Evolutionary conservation across 2,888 invertebrate species (phyloP).

Genomic region (Podotricha telesiphe): DNA sequence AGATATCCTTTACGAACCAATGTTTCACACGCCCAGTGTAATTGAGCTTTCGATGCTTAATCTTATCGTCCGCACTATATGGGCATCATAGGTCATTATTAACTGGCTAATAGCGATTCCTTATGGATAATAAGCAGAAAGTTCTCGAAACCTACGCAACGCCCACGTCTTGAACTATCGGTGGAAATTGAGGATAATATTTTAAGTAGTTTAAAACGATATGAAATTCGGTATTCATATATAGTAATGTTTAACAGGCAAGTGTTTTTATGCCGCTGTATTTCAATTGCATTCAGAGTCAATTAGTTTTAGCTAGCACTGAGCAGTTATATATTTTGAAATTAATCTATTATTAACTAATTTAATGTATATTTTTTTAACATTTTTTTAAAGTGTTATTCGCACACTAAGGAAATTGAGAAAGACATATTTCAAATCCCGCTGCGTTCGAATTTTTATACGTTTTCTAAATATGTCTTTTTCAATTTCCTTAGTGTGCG

Average conservation of each 20-base stretch:
- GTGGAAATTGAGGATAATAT: conserved; percentile 46
- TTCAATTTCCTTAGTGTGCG: no score
- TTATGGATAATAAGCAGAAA: conserved; percentile 73
- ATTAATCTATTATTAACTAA: no score
- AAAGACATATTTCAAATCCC: no score
- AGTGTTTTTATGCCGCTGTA: neutral
- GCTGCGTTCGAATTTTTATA: no score
- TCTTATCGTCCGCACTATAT: conserved; percentile 33
- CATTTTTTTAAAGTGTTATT: no score
- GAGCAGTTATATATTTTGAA: no score
- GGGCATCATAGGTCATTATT: conserved; percentile 49
- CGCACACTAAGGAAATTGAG: no score
- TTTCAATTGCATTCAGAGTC: no score
- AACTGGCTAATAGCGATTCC: conserved; percentile 61
- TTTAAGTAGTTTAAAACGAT: conserved; percentile 29
- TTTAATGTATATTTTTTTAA: no score
- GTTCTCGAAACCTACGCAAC: conserved; percentile 75
- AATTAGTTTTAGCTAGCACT: no score
- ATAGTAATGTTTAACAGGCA: neutral
- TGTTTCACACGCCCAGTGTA: conserved; percentile 58
- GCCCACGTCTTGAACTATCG: conserved; percentile 65
- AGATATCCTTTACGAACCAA: conserved; percentile 69
- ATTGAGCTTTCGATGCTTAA: conserved; percentile 48
- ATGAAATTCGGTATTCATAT: conserved; percentile 22
- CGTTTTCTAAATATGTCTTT: no score